A percentile compares a stretch with the other conserved stretches of the same genome.
phyloP scores from a whole-genome alignment of 2,113 vertebrate genomes.

The Lanius ludovicianus region DNA sequence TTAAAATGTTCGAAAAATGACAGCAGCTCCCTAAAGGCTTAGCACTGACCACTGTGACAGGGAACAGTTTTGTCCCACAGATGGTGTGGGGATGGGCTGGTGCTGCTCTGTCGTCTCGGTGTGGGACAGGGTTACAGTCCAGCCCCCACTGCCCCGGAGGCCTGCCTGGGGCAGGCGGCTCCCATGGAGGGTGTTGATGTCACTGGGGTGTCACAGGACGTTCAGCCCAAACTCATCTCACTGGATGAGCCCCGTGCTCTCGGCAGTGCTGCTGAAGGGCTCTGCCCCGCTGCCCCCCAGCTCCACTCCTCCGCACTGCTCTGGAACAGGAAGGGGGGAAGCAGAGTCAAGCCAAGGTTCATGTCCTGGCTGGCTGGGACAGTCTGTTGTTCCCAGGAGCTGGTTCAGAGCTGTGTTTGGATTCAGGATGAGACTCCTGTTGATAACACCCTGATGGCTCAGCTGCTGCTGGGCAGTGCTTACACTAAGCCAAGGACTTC shows the following conservation, averaged over 20 bases:
- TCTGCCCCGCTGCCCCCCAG: not conserved
- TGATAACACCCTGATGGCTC: not conserved
- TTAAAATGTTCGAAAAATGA: not conserved
- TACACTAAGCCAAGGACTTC: not conserved
- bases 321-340: not conserved
- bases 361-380: not conserved
- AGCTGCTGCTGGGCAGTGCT: not conserved
- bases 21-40: not conserved
- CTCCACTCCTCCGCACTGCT: not conserved
- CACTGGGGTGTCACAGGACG: not conserved
- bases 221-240: not conserved
- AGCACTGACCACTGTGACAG: fast-evolving
- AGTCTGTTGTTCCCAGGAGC: not conserved
- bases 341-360: not conserved
- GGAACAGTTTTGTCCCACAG: not conserved
- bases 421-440: not conserved
- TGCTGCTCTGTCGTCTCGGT: not conserved
- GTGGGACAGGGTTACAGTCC: not conserved
- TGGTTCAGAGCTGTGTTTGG: not conserved
- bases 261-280: not conserved
- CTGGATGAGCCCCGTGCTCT: constrained; percentile 17
- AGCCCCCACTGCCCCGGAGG: not conserved
- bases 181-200: not conserved
- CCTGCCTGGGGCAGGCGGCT: not conserved
- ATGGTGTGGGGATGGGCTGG: not conserved